These are phyloP conservation scores for Polylopha cassiicola DNA, from an alignment of 2,888 invertebrate species.

Conservation along the genomic window DNA sequence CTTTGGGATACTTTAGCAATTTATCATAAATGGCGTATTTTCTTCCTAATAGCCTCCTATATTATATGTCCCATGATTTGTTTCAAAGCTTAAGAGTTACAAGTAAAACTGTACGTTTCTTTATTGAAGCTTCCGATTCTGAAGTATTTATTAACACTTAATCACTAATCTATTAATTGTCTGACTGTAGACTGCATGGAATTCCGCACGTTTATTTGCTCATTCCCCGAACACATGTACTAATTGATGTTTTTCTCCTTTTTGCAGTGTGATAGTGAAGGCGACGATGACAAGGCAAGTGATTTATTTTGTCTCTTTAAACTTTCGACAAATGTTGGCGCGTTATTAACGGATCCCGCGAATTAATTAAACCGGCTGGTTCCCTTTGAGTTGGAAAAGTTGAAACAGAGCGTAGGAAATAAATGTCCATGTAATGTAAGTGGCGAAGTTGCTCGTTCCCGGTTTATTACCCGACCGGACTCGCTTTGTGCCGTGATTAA, in stretches of 20 bases:
- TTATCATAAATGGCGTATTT: too few species aligned
- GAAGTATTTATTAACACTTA: slow-evolving; percentile 18
- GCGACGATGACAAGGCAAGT: slow-evolving; percentile 93
- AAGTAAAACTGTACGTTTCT: too few species aligned
- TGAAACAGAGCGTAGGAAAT: slow-evolving; percentile 65
- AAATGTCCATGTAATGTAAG: slow-evolving; percentile 72
- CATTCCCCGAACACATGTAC: slow-evolving; percentile 14
- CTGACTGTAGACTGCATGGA: slow-evolving; percentile 16
- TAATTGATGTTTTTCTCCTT: slow-evolving; percentile 58
- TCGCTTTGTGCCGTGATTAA: slow-evolving; percentile 56
- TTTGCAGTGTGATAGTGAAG: slow-evolving; percentile 95
- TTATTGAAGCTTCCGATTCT: too few species aligned
- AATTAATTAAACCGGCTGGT: slow-evolving; percentile 62
- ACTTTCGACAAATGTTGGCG: slow-evolving; percentile 28
- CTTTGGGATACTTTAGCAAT: slow-evolving; percentile 11
- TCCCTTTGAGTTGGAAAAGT: slow-evolving; percentile 60
- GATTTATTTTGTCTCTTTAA: slow-evolving; percentile 35
- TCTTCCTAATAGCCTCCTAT: too few species aligned
- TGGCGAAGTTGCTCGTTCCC: slow-evolving; percentile 68
- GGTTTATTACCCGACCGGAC: slow-evolving; percentile 59
- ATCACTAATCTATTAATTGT: slow-evolving; percentile 5
- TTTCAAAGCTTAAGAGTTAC: too few species aligned
- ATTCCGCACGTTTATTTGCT: slow-evolving; percentile 16
- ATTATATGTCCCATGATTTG: too few species aligned
- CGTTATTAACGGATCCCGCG: slow-evolving; percentile 53